Evolutionary conservation across 30 jellyfish, hydroid and myxozoan genomes (phyloP).

Genomic region (Euphysa ruthae): DNA sequence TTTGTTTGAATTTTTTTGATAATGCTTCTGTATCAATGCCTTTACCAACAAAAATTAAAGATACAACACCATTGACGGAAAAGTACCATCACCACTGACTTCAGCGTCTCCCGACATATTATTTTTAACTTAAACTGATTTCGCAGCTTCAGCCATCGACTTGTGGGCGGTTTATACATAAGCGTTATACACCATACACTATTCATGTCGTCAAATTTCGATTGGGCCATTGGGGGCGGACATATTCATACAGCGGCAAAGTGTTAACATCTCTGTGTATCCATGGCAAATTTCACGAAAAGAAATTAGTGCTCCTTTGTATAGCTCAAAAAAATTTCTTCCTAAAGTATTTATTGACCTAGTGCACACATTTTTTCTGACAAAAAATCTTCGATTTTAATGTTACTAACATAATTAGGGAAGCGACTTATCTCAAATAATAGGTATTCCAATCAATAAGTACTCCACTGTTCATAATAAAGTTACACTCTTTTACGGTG

Average conservation of each 20-base stretch:
- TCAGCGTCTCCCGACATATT: neutral
- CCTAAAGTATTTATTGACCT: neutral
- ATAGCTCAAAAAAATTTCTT: neutral
- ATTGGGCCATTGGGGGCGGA: constrained; percentile 43
- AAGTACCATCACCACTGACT: constrained; percentile 14
- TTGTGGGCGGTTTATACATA: constrained; percentile 29
- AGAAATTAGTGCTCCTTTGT: constrained; percentile 21
- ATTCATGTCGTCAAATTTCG: constrained; percentile 7
- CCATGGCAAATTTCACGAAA: constrained; percentile 55
- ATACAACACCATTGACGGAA: neutral
- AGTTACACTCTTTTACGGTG: no score
- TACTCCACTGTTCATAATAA: no score
- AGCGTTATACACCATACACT: constrained; percentile 20
- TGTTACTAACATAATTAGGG: no score
- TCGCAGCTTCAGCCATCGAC: constrained; percentile 39
- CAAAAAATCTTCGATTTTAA: neutral
- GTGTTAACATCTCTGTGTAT: constrained; percentile 22
- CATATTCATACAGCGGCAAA: constrained; percentile 45
- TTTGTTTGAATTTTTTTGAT: constrained; percentile 12
- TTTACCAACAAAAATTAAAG: neutral
- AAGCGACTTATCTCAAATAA: no score
- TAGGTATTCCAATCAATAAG: no score
- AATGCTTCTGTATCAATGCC: constrained; percentile 21
- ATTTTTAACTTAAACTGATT: neutral
- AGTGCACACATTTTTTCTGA: constrained; percentile 8